phyloP scores from a whole-genome alignment of 1,140 invertebrate genomes.

The Lucilia sericata region DNA sequence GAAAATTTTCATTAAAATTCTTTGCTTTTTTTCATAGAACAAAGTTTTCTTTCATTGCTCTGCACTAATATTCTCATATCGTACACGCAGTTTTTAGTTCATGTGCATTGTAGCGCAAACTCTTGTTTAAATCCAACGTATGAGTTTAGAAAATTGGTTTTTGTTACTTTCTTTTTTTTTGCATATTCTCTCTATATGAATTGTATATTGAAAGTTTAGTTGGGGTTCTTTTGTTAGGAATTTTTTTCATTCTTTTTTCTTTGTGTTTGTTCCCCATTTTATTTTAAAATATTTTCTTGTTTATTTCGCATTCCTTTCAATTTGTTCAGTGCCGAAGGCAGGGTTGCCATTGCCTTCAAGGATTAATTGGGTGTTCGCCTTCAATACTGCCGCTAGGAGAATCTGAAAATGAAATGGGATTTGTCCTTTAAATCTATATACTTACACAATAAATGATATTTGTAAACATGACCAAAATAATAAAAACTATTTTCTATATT shows the following conservation, averaged over 20 bases:
- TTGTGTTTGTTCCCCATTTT: not conserved
- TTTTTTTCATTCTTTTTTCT: not conserved
- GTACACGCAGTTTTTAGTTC: not conserved
- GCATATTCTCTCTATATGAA: not conserved
- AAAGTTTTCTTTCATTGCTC: too few relatives aligned
- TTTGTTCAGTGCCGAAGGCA: not conserved
- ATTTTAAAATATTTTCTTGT: conserved; percentile 15
- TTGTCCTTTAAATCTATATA: too few relatives aligned
- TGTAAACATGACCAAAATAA: too few relatives aligned
- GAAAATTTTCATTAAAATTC: too few relatives aligned
- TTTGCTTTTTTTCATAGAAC: too few relatives aligned
- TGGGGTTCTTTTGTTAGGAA: not conserved
- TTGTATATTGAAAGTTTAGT: not conserved
- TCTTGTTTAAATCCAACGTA: not conserved
- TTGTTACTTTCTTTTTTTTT: not conserved
- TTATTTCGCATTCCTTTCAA: not conserved
- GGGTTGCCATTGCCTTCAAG: too few relatives aligned
- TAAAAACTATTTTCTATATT: not conserved
- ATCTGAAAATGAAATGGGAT: too few relatives aligned
- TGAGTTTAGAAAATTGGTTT: conserved; percentile 3
- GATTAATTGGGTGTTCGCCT: too few relatives aligned
- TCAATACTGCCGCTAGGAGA: too few relatives aligned
- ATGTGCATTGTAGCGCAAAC: conserved; percentile 14
- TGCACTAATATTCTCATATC: not conserved
- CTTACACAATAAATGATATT: too few relatives aligned